A percentile compares a stretch with the other conserved stretches of the same genome.
Evolutionary conservation across 2,888 invertebrate genomes (phyloP).

Genomic region (Dryomyza anilis): DNA sequence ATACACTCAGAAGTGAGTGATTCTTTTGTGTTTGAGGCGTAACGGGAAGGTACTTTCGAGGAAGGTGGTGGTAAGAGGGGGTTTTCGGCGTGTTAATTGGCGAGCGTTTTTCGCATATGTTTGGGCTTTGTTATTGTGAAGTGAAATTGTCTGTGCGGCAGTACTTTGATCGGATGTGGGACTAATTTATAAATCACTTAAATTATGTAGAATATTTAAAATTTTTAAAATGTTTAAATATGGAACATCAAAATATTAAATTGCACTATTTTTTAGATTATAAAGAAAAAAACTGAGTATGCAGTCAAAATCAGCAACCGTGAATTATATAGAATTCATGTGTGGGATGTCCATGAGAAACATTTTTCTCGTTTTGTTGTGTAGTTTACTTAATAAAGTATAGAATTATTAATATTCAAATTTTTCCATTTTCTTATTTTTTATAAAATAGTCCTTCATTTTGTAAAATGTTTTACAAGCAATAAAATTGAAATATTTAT

Average conservation of each 20-base stretch:
- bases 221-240: neutral
- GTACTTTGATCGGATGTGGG: neutral
- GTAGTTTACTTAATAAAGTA: too few relatives aligned
- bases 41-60: neutral
- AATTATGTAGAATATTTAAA: neutral
- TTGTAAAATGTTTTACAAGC: too few relatives aligned
- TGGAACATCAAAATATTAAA: neutral
- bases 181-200: neutral
- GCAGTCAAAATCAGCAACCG: too few relatives aligned
- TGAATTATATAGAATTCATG: too few relatives aligned
- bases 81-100: conserved; percentile 25
- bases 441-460: too few relatives aligned
- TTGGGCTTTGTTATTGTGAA: too few relatives aligned
- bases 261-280: neutral
- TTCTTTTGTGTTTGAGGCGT: neutral
- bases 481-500: too few relatives aligned
- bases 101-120: conserved; percentile 14
- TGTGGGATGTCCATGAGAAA: too few relatives aligned
- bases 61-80: neutral
- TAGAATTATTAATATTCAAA: too few relatives aligned
- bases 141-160: too few relatives aligned
- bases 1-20: neutral
- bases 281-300: neutral
- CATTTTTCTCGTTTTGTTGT: too few relatives aligned
- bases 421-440: too few relatives aligned